Evolutionary conservation across 1,140 invertebrate species (phyloP), one percentile per base, ranked within the genome.

Genomic region (Alviniconcha marisindica): DNA sequence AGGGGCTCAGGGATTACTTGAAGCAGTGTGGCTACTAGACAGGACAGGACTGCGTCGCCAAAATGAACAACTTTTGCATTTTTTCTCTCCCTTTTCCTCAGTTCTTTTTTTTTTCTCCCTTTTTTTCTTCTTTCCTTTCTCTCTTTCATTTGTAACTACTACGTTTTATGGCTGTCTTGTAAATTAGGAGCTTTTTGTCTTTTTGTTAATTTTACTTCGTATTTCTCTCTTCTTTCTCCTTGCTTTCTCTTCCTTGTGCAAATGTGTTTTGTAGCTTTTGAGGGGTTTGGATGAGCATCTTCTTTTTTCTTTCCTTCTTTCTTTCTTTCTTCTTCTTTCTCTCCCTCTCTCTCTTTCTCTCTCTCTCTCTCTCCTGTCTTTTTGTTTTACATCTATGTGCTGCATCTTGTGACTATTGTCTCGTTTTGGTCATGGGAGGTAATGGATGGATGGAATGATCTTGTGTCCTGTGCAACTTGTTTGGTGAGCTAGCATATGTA

Each of bases 1-100:
- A 82, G 48, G 31, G 79, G 33, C 38, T 84, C 56, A 63, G 83
- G 31, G 83, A 84, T 69, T 84, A 84, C 80, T 60, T 84, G 40
- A 84, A 84, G 66, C 33, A 69, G 54, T 80, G 73, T 60, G 56
- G 79, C 48, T 85, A 82, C 63, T 83, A 56, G 76, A 33, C 28
- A 51, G 63, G 51, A 40, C 15, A 73, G 44, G 78, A 24, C 18
- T 24, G 40, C 14, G 10, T n/a, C n/a, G n/a, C n/a, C n/a, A n/a
- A 74, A 38, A 31, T 76, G 38, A 56, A 60, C 18, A 36, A 14
- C 2, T 33, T 48, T n/a, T 81, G 2, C 14, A 56, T 44, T 48
- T 77, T 24, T 77, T 48, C 4, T 18, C 15, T n/a, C 48, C 18
- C 31, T 48, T n/a, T 18, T 2, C 15, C 5, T 7, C 14, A 5